These are phyloP conservation scores for Xestia rhomboidea DNA, from an alignment of 2,888 invertebrate species.

Conservation along the genomic window DNA sequence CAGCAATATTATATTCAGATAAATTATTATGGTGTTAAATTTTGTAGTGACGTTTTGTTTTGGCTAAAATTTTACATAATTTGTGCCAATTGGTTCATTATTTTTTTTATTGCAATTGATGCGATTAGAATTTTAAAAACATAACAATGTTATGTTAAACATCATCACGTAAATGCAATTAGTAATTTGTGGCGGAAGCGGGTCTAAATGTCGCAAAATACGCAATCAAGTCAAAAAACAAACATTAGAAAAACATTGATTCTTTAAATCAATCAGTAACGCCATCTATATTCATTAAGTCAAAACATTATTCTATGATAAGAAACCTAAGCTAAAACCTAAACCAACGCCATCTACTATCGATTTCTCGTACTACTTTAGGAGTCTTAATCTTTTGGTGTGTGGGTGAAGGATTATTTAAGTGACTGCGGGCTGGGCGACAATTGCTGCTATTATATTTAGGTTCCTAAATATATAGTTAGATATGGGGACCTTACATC, in stretches of 20 bases:
- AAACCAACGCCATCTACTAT: slow-evolving; percentile 63
- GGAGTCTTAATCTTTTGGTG: slow-evolving; percentile 25
- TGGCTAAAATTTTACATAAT: neutral
- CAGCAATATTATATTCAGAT: slow-evolving; percentile 91
- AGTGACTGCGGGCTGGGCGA: slow-evolving; percentile 35
- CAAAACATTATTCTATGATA: slow-evolving; percentile 35
- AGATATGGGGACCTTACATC: slow-evolving; percentile 76
- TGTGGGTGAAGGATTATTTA: slow-evolving; percentile 28
- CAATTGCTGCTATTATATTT: slow-evolving; percentile 79
- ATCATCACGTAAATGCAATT: neutral
- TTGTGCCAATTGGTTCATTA: slow-evolving; percentile 20
- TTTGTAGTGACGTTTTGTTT: neutral
- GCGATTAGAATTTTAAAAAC: slow-evolving; percentile 6
- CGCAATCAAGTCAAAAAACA: slow-evolving; percentile 31
- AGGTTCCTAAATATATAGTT: slow-evolving; percentile 84
- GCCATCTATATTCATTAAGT: slow-evolving; percentile 55
- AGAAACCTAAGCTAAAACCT: slow-evolving; percentile 34
- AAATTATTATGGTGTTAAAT: slow-evolving; percentile 55
- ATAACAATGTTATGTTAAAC: slow-evolving; percentile 5
- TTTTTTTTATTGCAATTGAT: neutral
- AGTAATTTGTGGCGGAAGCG: neutral
- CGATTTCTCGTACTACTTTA: slow-evolving; percentile 41
- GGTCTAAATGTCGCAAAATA: slow-evolving; percentile 1
- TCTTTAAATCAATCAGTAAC: slow-evolving; percentile 28
- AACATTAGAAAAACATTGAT: slow-evolving; percentile 7